Percentiles rank a stretch among this genome's conserved stretches.
Evolutionary conservation across 1,140 invertebrate species (phyloP).

Genomic region (Lordiphosa mommai): DNA sequence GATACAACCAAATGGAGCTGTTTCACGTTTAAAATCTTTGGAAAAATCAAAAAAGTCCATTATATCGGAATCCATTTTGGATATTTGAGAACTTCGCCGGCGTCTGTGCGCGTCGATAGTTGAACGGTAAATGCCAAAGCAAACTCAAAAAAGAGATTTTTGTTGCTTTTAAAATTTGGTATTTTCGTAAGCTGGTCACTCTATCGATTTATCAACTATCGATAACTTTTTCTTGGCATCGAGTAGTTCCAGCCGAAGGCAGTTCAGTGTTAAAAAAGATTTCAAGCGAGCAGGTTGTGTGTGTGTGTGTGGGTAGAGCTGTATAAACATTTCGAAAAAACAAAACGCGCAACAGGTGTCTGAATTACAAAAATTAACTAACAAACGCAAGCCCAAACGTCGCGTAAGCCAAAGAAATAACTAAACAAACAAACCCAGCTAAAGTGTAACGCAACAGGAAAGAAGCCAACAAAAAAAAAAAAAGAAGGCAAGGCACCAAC

Average conservation of each 20-base stretch:
- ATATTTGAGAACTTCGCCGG: not conserved
- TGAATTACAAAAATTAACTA: constrained; percentile 17
- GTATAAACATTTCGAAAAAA: not conserved
- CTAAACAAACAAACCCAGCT: constrained; percentile 25
- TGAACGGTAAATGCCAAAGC: constrained; percentile 34
- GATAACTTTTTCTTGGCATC: too few species aligned
- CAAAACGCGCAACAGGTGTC: constrained; percentile 21
- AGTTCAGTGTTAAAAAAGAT: not conserved
- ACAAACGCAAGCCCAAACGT: constrained; percentile 7
- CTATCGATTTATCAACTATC: too few species aligned
- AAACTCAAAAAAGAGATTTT: too few species aligned
- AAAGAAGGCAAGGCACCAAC: not conserved
- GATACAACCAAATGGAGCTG: constrained; percentile 21
- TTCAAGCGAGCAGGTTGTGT: not conserved
- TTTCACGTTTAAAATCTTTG: constrained; percentile 51
- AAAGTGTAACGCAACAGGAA: constrained; percentile 4
- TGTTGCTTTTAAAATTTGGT: too few species aligned
- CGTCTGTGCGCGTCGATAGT: not conserved
- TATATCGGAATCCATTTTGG: constrained; percentile 55
- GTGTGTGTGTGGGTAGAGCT: not conserved
- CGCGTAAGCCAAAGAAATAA: constrained; percentile 18
- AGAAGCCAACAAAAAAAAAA: not conserved
- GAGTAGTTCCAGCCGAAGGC: too few species aligned
- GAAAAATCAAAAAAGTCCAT: constrained; percentile 73
- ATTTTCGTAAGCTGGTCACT: too few species aligned